Base-by-base conservation (phyloP, 1,140 invertebrate species). In the Diploscapter pachys region DNA sequence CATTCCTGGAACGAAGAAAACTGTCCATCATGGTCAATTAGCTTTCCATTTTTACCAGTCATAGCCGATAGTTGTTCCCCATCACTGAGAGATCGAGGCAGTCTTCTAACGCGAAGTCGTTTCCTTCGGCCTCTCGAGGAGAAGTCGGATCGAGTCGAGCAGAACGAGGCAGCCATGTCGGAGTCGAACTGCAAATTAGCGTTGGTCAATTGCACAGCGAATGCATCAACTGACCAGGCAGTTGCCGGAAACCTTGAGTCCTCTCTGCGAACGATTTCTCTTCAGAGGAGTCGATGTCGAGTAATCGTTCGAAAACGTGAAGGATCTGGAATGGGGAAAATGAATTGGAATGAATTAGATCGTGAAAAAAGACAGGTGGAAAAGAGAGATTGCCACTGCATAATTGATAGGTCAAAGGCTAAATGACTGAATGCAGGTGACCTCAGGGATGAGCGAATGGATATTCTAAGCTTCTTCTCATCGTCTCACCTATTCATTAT, bases 161-260 rank as follows among this genome's bases (percentile, higher is more conserved):
- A 76, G 70, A 76, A 76, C 13, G 75, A 76, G 53, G 61, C 75
- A 13, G 71, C 75, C 75, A 76, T 76, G 61, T 76, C 75, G 5
- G 70, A 52, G 13, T 71, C 70, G 51, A 75, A 71, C 4, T 69
- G 73, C 13, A 75, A 73, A 8, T 63, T 57, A 9, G 72, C 52
- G 9, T 63, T 63, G 8, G 63, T 63, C n/a, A 63, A 59, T 63
- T 63, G 53, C 49, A 54, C 54, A 64, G 50, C 31, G 31, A 31
- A 31, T 31, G 31, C 31, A 31, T 31, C 31, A 1, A 31, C 31
- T 31, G 31, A 31, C 31, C 31, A 31, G 31, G 31, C 31, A 31
- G 31, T 31, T 31, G 31, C 31, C 31, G 31, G 31, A 31, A 31
- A 31, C 31, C 31, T 31, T 31, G 31, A 31, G 31, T 31, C 31